These are phyloP conservation scores for Onthophagus sagittarius DNA, from an alignment of 2,888 invertebrate genomes.

Conservation along the genomic window DNA sequence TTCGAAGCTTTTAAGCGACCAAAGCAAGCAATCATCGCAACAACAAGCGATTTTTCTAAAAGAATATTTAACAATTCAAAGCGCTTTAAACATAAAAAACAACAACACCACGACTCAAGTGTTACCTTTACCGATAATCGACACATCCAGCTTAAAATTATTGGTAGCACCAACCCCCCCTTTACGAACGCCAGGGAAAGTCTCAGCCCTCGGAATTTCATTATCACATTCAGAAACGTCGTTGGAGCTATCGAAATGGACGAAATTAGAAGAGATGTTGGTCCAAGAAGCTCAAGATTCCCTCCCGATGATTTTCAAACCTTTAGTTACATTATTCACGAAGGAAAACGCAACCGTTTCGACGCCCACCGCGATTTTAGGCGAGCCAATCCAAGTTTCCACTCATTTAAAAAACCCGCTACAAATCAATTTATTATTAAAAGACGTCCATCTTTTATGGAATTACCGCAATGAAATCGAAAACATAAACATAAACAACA, in stretches of 20 bases:
- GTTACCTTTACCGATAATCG: constrained; percentile 72
- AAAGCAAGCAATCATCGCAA: constrained; percentile 64
- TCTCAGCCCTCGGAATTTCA: constrained; percentile 53
- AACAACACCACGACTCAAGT: constrained; percentile 43
- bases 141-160: constrained; percentile 65
- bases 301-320: constrained; percentile 73
- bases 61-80: constrained; percentile 82
- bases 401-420: constrained; percentile 73
- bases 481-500: constrained; percentile 47
- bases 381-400: constrained; percentile 78
- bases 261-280: constrained; percentile 73
- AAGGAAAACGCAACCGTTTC: constrained; percentile 60
- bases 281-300: constrained; percentile 66
- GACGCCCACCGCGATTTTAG: constrained; percentile 69
- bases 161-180: constrained; percentile 61
- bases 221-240: constrained; percentile 37
- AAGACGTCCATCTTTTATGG: constrained; percentile 72
- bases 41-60: constrained; percentile 80
- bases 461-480: constrained; percentile 53
- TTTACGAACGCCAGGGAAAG: constrained; percentile 54
- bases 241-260: constrained; percentile 54
- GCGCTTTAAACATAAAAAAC: constrained; percentile 48
- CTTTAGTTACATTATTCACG: constrained; percentile 70
- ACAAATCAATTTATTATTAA: constrained; percentile 65
- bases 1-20: constrained; percentile 69